Evolutionary conservation across 1,140 invertebrate species (phyloP).

Genomic region (Euwallacea fornicatus): DNA sequence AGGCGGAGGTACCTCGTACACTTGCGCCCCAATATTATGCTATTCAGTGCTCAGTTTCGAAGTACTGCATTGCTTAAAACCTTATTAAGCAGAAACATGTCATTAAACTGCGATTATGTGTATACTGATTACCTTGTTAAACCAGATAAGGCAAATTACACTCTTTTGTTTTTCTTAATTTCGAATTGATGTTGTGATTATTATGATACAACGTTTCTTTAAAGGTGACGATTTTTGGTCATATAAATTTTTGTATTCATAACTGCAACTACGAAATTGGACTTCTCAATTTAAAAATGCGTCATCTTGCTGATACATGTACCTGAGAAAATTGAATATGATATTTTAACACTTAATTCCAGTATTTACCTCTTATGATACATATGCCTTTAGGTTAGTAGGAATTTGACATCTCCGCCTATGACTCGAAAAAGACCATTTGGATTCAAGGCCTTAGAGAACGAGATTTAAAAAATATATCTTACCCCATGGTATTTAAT

Average conservation of each 20-base stretch:
- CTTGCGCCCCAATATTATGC: no score
- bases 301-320: no score
- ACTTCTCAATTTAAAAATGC: no score
- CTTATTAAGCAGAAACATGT: background rate
- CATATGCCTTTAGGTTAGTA: background rate
- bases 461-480: slow-evolving; percentile 27
- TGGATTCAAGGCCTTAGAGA: slow-evolving; percentile 22
- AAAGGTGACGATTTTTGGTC: no score
- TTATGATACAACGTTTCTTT: no score
- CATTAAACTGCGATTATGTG: background rate
- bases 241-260: no score
- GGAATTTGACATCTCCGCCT: slow-evolving; percentile 5
- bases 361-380: no score
- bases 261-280: no score
- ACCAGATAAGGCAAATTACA: background rate
- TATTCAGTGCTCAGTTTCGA: background rate
- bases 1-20: background rate
- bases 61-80: background rate
- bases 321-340: no score
- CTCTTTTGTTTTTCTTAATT: background rate
- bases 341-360: no score
- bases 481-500: slow-evolving; percentile 26
- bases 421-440: slow-evolving; percentile 13
- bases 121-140: background rate
- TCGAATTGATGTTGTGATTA: background rate